Percentiles rank a stretch among this genome's conserved stretches.
Evolutionary conservation across 1,140 invertebrate species (phyloP).

Genomic region (Oreohelix idahoensis): DNA sequence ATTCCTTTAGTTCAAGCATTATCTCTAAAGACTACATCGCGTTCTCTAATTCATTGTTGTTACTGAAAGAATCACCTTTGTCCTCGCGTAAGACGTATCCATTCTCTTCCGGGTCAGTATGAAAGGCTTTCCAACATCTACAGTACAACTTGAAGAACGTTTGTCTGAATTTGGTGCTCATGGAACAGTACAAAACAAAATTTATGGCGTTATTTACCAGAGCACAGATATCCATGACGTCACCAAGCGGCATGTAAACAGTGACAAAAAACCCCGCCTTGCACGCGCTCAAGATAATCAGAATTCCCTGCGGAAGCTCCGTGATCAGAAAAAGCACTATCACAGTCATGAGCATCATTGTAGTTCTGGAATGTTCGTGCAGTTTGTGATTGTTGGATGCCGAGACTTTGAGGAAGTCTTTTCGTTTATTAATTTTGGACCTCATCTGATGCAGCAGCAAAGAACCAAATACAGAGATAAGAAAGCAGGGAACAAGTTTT

Average conservation of each 20-base stretch:
- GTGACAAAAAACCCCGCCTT: slow-evolving; percentile 64
- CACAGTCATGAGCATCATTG: slow-evolving; percentile 90
- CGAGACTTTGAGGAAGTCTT: slow-evolving; percentile 65
- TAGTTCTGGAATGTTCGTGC: slow-evolving; percentile 87
- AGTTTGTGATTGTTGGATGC: slow-evolving; percentile 61
- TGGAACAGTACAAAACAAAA: slow-evolving; percentile 93
- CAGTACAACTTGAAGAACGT: slow-evolving; percentile 79
- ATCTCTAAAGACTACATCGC: slow-evolving; percentile 1
- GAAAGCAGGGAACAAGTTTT: slow-evolving; percentile 73
- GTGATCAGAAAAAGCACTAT: slow-evolving; percentile 88
- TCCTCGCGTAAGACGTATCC: slow-evolving; percentile 50
- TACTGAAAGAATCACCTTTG: slow-evolving; percentile 40
- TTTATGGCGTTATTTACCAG: slow-evolving; percentile 92
- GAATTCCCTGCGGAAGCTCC: slow-evolving; percentile 82
- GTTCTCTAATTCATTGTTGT: slow-evolving; percentile 39
- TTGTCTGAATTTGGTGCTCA: slow-evolving; percentile 92
- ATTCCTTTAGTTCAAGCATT: too few species aligned
- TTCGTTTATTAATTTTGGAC: slow-evolving; percentile 64
- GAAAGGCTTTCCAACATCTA: slow-evolving; percentile 37
- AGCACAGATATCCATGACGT: slow-evolving; percentile 93
- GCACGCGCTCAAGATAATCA: slow-evolving; percentile 70
- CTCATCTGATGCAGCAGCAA: slow-evolving; percentile 78
- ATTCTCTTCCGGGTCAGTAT: slow-evolving; percentile 26
- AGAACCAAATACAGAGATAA: slow-evolving; percentile 73
- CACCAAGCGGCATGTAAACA: slow-evolving; percentile 80